Conservation (phyloP, 1,140 invertebrate genomes). For the Lepidurus couesii region DNA sequence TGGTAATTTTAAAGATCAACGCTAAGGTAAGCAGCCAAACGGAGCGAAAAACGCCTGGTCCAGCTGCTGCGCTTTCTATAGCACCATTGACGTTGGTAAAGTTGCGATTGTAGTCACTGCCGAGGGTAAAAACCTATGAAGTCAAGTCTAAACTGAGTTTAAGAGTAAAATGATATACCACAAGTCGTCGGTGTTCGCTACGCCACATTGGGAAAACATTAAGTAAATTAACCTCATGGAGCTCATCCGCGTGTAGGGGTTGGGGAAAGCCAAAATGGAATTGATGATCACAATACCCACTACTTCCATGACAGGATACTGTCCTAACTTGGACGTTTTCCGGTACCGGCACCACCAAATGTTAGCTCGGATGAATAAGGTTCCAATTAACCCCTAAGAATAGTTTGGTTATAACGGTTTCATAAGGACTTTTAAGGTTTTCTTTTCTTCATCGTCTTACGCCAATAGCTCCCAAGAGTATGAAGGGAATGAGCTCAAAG, state of each 20-base stretch:
- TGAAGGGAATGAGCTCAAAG: slow-evolving; percentile 94
- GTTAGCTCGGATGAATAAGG: slow-evolving; percentile 94
- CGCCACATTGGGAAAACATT: slow-evolving; percentile 93
- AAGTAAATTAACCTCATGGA: slow-evolving; percentile 93
- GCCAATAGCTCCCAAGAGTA: slow-evolving; percentile 91
- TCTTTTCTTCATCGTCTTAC: slow-evolving; percentile 42
- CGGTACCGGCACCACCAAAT: slow-evolving; percentile 91
- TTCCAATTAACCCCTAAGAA: slow-evolving; percentile 54
- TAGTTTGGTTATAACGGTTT: background rate
- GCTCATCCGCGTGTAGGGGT: slow-evolving; percentile 95
- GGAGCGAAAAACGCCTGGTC: slow-evolving; percentile 76
- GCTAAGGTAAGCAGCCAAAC: slow-evolving; percentile 86
- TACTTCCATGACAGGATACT: slow-evolving; percentile 98
- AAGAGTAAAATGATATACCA: slow-evolving; percentile 42
- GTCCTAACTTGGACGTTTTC: slow-evolving; percentile 88
- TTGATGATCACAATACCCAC: slow-evolving; percentile 85
- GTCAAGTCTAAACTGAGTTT: background rate
- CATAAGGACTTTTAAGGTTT: background rate
- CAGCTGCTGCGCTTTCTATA: slow-evolving; percentile 75
- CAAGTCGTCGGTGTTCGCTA: slow-evolving; percentile 70
- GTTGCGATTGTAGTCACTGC: slow-evolving; percentile 80
- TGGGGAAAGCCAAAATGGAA: slow-evolving; percentile 91
- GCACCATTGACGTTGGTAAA: slow-evolving; percentile 68
- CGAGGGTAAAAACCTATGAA: no score
- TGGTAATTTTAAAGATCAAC: slow-evolving; percentile 67